These are phyloP conservation scores for Aurelia coerulea DNA, from an alignment of 30 jellyfish, hydroid and myxozoan species.

Conservation along the genomic window DNA sequence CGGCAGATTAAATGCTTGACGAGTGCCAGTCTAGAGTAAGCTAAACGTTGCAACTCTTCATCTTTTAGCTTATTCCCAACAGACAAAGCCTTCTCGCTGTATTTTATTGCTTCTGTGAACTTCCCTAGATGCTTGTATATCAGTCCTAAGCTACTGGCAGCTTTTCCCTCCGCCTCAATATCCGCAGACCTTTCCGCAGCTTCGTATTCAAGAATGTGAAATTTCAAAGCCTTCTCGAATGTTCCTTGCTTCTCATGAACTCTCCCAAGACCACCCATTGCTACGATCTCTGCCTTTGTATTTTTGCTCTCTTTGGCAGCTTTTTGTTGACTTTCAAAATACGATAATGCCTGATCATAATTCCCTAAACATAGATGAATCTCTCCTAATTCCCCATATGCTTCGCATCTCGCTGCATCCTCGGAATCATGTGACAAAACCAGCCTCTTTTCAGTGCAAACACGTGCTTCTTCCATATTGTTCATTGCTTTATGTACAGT, in stretches of 20 bases:
- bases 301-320: conserved; percentile 59
- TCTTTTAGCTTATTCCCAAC: conserved; percentile 51
- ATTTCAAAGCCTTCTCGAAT: conserved; percentile 72
- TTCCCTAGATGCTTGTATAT: conserved; percentile 68
- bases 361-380: conserved; percentile 69
- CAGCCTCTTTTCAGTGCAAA: conserved; percentile 90
- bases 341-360: conserved; percentile 85
- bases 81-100: conserved; percentile 64
- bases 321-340: conserved; percentile 65
- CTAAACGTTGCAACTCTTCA: conserved; percentile 43
- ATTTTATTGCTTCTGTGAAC: conserved; percentile 65
- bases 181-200: conserved; percentile 65
- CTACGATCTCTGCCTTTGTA: conserved; percentile 66
- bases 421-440: conserved; percentile 81
- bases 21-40: conserved; percentile 41
- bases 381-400: conserved; percentile 86
- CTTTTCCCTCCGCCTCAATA: conserved; percentile 62
- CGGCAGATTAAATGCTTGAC: conserved; percentile 42
- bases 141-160: conserved; percentile 72
- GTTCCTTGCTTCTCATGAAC: conserved; percentile 54
- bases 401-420: conserved; percentile 66
- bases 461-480: conserved; percentile 79
- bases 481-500: conserved; percentile 63
- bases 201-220: conserved; percentile 56
- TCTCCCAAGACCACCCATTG: conserved; percentile 85